Percentiles rank a stretch among this genome's conserved stretches.
Evolutionary conservation across 2,113 vertebrate genomes (phyloP).

Genomic region (Anarrhichthys ocellatus): DNA sequence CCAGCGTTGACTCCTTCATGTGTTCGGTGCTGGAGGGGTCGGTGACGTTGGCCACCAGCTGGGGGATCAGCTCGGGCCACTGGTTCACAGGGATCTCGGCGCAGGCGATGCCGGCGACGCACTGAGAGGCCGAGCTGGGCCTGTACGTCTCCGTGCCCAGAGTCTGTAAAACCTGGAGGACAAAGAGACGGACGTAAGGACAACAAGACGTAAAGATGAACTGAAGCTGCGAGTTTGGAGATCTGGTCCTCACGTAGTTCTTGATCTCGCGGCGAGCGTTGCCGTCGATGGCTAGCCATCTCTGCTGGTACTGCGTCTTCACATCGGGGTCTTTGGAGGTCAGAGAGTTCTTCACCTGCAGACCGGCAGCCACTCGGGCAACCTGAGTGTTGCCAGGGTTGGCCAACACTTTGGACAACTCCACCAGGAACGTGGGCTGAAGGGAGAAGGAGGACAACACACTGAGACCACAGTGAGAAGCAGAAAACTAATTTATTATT

Average conservation of each 20-base stretch:
- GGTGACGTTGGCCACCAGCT: constrained; percentile 96
- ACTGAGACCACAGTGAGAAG: too few relatives aligned
- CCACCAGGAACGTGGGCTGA: constrained; percentile 97
- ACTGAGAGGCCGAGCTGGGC: constrained; percentile 97
- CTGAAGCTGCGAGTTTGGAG: too few relatives aligned
- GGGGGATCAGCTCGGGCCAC: constrained; percentile 97
- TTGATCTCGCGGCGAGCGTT: constrained; percentile 95
- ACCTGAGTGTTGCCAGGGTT: constrained; percentile 99
- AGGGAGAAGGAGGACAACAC: too few relatives aligned
- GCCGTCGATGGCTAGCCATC: constrained; percentile 97
- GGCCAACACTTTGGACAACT: constrained; percentile 96
- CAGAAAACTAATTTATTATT: too few relatives aligned
- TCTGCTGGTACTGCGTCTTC: constrained; percentile 94
- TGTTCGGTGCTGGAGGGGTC: constrained; percentile 96
- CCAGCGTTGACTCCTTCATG: constrained; percentile 99
- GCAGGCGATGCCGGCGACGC: constrained; percentile 97
- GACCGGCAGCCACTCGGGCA: constrained; percentile 93
- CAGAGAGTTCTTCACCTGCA: constrained; percentile 99
- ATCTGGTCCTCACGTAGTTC: constrained; percentile 88
- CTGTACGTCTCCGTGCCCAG: constrained; percentile 97
- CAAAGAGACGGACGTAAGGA: not conserved
- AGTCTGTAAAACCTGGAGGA: constrained; percentile 91
- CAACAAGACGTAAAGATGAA: not conserved
- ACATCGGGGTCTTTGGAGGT: constrained; percentile 98
- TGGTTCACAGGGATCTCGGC: constrained; percentile 97